A percentile compares a stretch with the other conserved stretches of the same genome.
Evolutionary conservation across 2,113 vertebrate species (phyloP).

Genomic region (Macrotis lagotis): DNA sequence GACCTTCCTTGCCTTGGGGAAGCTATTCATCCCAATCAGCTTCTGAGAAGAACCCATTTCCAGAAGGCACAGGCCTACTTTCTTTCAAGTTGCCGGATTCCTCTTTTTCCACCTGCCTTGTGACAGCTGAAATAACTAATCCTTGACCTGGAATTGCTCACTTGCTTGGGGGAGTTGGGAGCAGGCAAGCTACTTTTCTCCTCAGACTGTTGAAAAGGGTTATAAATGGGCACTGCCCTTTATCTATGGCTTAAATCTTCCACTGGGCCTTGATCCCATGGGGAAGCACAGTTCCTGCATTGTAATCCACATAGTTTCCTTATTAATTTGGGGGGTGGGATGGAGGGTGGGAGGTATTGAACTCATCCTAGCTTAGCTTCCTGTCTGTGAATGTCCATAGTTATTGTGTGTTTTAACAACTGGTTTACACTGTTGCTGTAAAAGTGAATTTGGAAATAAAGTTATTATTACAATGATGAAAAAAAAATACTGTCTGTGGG

Average conservation of each 20-base stretch:
- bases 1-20: not conserved
- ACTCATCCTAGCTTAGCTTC: conserved; percentile 93
- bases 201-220: conserved; percentile 73
- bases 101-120: not conserved
- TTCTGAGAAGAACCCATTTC: not conserved
- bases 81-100: not conserved
- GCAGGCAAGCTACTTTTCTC: conserved; percentile 56
- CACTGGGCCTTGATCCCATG: conserved; percentile 39
- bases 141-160: not conserved
- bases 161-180: not conserved
- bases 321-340: conserved; percentile 65
- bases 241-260: conserved; percentile 65
- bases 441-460: conserved; percentile 99
- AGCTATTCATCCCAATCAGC: not conserved
- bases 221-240: conserved; percentile 63
- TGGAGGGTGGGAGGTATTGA: conserved; percentile 83
- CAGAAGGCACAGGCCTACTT: not conserved
- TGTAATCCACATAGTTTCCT: conserved; percentile 78
- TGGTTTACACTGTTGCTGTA: conserved; percentile 96
- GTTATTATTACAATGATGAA: conserved; percentile 87
- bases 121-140: not conserved
- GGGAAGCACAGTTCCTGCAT: conserved; percentile 75
- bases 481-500: conserved; percentile 37
- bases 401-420: conserved; percentile 96
- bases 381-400: conserved; percentile 93